Base-by-base conservation (phyloP, 2,888 invertebrate genomes). In the Ochropleura leucogaster region DNA sequence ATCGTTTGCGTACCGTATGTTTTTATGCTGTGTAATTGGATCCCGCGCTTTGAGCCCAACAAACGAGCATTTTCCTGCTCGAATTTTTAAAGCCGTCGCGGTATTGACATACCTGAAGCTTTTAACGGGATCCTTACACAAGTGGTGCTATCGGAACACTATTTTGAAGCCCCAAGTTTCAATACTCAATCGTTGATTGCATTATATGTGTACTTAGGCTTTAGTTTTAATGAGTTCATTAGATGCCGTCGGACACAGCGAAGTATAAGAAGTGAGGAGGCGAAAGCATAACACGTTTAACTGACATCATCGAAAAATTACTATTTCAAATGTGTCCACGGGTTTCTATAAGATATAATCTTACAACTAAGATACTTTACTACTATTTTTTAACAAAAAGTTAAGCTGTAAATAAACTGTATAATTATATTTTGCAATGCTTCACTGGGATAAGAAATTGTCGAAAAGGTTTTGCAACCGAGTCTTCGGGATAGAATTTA, bases 21-120 rank as follows among this genome's bases (percentile, higher is more conserved):
- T 55, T 72, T 80, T 44, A 49, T 63, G 44, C 14, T 63, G 53
- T 55, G 80, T 80, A 80, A 76, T 76, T 80, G 74, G 53, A 73
- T 55, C 14, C 42, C n/a, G 14, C 73, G 60, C 51, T 53, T 80
- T 49, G 30, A n/a, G 30, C 16, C n/a, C 47, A 62, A 16, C 16
- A 46, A 16, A 16, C 47, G 7, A 42, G 42, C 20, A 20, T 60
- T 75, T 79, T 53, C 46, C n/a, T 46, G 16, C 5, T 80, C 47
- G 16, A 42, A n/a, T 72, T 71, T 80, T 62, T 55, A 80, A 72
- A 59, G 20, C 47, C 9, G 0, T 18, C 14, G 9, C 10, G 42
- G 80, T 75, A 47, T 79, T 72, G 16, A n/a, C 8, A 12, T 14
- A n/a, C 9, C 7, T n/a, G n/a, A n/a, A 9, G 20, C 16, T 60